A percentile compares a stretch with the other conserved stretches of the same genome.
These are phyloP conservation scores for Alitta virens DNA, from an alignment of 2,888 invertebrate species.

Conservation along the genomic window DNA sequence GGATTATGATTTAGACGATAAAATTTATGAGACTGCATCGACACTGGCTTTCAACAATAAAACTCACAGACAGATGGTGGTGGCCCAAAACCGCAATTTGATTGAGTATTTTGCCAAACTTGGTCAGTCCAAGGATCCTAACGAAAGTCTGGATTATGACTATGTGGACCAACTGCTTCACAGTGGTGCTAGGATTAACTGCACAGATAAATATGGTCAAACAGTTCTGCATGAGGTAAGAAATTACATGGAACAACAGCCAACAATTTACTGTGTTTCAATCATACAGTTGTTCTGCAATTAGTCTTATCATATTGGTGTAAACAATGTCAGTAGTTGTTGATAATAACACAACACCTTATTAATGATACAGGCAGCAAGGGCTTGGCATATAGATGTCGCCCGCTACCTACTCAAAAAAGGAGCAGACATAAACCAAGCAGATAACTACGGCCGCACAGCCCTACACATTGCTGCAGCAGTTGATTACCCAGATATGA, in stretches of 20 bases:
- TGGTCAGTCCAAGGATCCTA: constrained; percentile 33
- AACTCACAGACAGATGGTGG: constrained; percentile 14
- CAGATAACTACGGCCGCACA: constrained; percentile 48
- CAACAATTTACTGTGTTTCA: too few species aligned
- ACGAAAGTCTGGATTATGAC: constrained; percentile 45
- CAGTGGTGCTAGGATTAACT: constrained; percentile 48
- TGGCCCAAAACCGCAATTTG: constrained; percentile 39
- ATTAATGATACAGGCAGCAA: constrained; percentile 38
- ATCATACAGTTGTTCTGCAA: too few species aligned
- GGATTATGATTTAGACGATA: constrained; percentile 1
- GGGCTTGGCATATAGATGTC: constrained; percentile 52
- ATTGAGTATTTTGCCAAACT: constrained; percentile 51
- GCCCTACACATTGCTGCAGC: constrained; percentile 55
- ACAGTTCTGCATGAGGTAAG: constrained; percentile 53
- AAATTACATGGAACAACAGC: too few species aligned
- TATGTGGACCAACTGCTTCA: constrained; percentile 42
- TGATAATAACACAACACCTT: too few species aligned
- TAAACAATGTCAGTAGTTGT: too few species aligned
- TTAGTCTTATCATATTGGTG: too few species aligned
- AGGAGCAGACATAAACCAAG: constrained; percentile 42
- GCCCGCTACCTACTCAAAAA: constrained; percentile 47
- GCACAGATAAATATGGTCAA: constrained; percentile 50
- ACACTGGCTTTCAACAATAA: neutral
- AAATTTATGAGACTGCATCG: neutral
- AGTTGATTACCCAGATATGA: constrained; percentile 52